phyloP scores from a whole-genome alignment of 2,113 vertebrate species.

The Myocastor coypus region DNA sequence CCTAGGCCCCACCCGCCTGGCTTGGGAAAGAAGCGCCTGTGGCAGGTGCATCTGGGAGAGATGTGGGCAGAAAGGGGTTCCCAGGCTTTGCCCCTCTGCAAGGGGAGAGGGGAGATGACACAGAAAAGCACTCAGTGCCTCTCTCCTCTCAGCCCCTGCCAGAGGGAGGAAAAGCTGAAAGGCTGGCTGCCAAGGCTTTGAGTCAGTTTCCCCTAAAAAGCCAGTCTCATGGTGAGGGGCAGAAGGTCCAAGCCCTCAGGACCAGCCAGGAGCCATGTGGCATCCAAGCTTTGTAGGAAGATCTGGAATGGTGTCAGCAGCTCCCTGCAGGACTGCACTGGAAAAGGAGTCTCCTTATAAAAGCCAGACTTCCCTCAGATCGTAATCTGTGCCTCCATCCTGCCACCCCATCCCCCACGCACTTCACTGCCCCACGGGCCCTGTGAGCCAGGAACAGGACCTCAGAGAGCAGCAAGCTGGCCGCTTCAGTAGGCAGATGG shows the following conservation, averaged over 20 bases:
- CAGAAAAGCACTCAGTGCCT: neutral
- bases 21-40: neutral
- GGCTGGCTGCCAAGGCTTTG: neutral
- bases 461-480: neutral
- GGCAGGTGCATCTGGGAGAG: neutral
- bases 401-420: neutral
- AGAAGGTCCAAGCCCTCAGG: too few relatives aligned
- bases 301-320: neutral
- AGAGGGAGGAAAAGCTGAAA: neutral
- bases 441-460: neutral
- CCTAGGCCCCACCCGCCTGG: neutral
- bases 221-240: neutral
- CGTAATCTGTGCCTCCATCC: neutral
- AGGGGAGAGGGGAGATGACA: neutral
- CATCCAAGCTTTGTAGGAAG: neutral
- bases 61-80: neutral
- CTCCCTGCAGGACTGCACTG: fast-evolving
- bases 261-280: slow-evolving; percentile 66
- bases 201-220: neutral
- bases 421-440: neutral
- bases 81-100: neutral
- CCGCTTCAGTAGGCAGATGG: neutral
- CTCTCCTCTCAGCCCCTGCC: neutral
- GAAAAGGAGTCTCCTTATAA: neutral
- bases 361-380: neutral